Evolutionary conservation across 2,888 invertebrate genomes (phyloP).

Genomic region (Heliconius hortense): DNA sequence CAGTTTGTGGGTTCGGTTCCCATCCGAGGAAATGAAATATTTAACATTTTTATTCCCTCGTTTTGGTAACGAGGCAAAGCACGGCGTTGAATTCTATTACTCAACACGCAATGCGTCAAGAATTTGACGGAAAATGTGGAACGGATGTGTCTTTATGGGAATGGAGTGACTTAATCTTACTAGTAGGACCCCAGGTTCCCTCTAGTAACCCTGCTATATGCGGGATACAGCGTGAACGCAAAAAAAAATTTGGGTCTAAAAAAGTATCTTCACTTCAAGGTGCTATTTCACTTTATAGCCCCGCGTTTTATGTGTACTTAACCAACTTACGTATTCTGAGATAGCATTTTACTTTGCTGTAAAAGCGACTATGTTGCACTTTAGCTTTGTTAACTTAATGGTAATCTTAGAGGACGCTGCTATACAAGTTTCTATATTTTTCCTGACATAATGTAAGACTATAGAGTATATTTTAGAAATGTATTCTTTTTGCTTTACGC

Average conservation of each 20-base stretch:
- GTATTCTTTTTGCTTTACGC: neutral
- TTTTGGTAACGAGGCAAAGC: too few relatives aligned
- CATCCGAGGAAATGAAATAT: too few relatives aligned
- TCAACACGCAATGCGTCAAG: neutral
- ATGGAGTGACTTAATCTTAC: too few relatives aligned
- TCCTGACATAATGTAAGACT: neutral
- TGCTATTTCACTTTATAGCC: constrained; percentile 3
- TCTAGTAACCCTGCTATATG: neutral
- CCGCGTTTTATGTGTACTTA: constrained; percentile 9
- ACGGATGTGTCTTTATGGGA: too few relatives aligned
- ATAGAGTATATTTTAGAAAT: neutral
- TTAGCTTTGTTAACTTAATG: neutral
- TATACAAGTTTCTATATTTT: neutral
- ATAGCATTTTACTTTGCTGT: constrained; percentile 13
- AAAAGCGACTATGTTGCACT: constrained; percentile 9
- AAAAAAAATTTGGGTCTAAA: neutral
- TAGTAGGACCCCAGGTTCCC: too few relatives aligned
- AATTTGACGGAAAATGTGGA: too few relatives aligned
- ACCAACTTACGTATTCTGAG: constrained; percentile 9
- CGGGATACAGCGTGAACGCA: neutral
- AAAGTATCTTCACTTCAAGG: neutral
- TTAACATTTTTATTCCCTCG: too few relatives aligned
- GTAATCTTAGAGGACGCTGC: neutral
- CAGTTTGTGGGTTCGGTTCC: too few relatives aligned
- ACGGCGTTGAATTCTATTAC: too few relatives aligned